Conservation (phyloP, 2,888 invertebrate species). For the Tinea pellionella region DNA sequence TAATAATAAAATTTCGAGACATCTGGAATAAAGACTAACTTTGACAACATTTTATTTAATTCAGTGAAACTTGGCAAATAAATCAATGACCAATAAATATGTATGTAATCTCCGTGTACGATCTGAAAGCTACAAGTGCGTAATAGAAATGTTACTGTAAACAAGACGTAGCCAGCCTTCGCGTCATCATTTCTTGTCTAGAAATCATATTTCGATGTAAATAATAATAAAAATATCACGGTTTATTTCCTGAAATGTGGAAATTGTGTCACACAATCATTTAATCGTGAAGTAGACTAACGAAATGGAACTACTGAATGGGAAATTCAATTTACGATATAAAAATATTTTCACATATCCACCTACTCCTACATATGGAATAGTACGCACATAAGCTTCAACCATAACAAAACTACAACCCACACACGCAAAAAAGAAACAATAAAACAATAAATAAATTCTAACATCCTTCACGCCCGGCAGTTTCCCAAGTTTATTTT, state of each 20-base stretch:
- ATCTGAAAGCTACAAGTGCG: constrained; percentile 5
- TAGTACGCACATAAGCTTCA: too few relatives aligned
- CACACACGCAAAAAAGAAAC: background rate
- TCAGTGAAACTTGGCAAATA: background rate
- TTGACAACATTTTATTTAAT: background rate
- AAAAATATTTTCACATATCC: too few relatives aligned
- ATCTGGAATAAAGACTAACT: background rate
- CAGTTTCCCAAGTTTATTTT: background rate
- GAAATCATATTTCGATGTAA: background rate
- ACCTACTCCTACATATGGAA: too few relatives aligned
- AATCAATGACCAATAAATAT: background rate
- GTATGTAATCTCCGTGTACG: background rate
- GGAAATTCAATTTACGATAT: too few relatives aligned
- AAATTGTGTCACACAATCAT: too few relatives aligned
- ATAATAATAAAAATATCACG: too few relatives aligned
- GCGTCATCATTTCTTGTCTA: background rate
- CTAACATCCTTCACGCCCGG: background rate
- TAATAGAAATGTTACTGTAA: constrained; percentile 11
- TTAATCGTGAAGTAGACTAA: too few relatives aligned
- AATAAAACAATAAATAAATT: background rate
- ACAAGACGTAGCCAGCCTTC: background rate
- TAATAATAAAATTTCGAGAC: background rate
- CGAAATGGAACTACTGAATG: too few relatives aligned
- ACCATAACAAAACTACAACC: background rate
- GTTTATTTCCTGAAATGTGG: too few relatives aligned